Conservation (phyloP, 2,888 invertebrate genomes). For the Trichopria drosophilae region DNA sequence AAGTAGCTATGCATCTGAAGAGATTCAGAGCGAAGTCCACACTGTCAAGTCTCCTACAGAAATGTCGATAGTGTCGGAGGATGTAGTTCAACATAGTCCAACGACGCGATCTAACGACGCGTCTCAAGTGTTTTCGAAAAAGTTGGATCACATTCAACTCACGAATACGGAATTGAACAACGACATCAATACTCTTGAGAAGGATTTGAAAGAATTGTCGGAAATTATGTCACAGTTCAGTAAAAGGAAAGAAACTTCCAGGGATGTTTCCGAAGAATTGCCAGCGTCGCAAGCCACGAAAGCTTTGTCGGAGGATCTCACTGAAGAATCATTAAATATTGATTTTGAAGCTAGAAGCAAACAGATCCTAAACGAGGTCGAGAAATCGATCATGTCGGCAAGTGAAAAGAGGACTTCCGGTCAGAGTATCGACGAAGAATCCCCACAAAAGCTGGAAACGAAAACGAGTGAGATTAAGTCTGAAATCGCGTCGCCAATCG, state of each 20-base stretch:
- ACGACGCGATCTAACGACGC: constrained; percentile 26
- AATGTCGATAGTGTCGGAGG: constrained; percentile 11
- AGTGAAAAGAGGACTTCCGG: constrained; percentile 39
- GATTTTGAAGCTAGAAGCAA: constrained; percentile 50
- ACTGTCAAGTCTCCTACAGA: constrained; percentile 26
- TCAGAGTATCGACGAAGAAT: no score
- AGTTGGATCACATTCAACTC: constrained; percentile 46
- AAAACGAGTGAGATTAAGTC: no score
- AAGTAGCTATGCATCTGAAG: constrained; percentile 38
- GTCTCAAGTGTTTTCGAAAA: constrained; percentile 39
- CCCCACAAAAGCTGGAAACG: no score
- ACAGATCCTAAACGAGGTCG: constrained; percentile 50
- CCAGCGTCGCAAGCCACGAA: constrained; percentile 20
- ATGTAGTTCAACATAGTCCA: constrained; percentile 9
- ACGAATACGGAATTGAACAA: constrained; percentile 52
- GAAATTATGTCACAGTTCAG: constrained; percentile 53
- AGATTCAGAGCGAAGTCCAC: constrained; percentile 36
- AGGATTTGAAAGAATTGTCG: constrained; percentile 51
- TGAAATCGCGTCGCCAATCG: no score
- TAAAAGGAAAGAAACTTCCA: constrained; percentile 45
- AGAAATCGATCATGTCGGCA: constrained; percentile 51
- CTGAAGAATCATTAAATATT: constrained; percentile 33
- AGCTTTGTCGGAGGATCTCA: constrained; percentile 27
- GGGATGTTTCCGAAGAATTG: constrained; percentile 47
- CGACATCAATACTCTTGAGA: constrained; percentile 52